Percentiles rank a stretch among this genome's conserved stretches.
Conservation (phyloP, 2,888 invertebrate genomes). For the Epistrophella euchroma region DNA sequence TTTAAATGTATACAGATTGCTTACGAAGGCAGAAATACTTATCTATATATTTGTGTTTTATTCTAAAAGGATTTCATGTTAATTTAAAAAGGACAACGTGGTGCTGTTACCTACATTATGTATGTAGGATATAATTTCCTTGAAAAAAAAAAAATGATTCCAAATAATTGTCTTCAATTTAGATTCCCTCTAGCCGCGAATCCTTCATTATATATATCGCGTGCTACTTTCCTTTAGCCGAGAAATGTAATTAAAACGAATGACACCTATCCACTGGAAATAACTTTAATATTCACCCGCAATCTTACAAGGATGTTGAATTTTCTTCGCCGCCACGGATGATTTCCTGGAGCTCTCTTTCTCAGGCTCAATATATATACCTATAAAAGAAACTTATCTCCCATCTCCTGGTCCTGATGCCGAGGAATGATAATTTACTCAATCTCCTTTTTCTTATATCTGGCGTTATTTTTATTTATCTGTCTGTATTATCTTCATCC, state of each 20-base stretch:
- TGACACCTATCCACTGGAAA: slow-evolving; percentile 45
- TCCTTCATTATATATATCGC: slow-evolving; percentile 1
- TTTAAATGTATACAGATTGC: slow-evolving; percentile 44
- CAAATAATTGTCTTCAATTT: slow-evolving; percentile 57
- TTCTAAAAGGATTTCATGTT: slow-evolving; percentile 26
- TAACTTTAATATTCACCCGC: slow-evolving; percentile 41
- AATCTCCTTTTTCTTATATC: slow-evolving; percentile 13
- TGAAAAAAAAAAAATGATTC: slow-evolving; percentile 17
- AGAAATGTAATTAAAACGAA: slow-evolving; percentile 60
- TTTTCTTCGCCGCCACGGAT: background rate
- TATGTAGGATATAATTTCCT: slow-evolving; percentile 3
- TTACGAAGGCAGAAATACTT: slow-evolving; percentile 1
- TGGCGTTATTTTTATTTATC: slow-evolving; percentile 3
- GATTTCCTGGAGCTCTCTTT: no score
- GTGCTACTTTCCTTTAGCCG: slow-evolving; percentile 29
- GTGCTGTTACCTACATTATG: background rate
- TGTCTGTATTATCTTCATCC: slow-evolving; percentile 5
- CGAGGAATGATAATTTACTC: slow-evolving; percentile 26
- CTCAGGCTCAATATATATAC: background rate
- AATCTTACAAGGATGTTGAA: slow-evolving; percentile 35
- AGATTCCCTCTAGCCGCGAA: slow-evolving; percentile 48
- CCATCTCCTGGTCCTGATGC: slow-evolving; percentile 22
- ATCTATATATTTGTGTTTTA: background rate
- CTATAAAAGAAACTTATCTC: slow-evolving; percentile 14
- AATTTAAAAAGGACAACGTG: slow-evolving; percentile 9